Conservation (phyloP, 2,113 vertebrate genomes). For the Marmota monax region DNA sequence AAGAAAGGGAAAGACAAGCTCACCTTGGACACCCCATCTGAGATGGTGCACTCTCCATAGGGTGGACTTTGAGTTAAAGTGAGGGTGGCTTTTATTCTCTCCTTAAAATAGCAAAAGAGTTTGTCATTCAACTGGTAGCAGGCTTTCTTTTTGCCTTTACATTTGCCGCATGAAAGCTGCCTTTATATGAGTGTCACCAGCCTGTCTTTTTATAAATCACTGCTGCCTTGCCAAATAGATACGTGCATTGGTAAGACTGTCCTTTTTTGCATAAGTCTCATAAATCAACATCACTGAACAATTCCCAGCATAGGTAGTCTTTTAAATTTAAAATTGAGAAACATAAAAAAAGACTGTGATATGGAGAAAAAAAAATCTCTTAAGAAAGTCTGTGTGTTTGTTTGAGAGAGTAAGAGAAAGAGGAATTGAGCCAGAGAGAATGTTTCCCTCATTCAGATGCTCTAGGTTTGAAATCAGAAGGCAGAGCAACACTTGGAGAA, state of each 20-base stretch:
- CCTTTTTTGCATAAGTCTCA: conserved; percentile 78
- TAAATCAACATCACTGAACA: conserved; percentile 75
- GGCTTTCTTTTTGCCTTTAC: conserved; percentile 68
- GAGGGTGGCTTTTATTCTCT: conserved; percentile 36
- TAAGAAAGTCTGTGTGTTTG: conserved; percentile 76
- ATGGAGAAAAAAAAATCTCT: conserved; percentile 71
- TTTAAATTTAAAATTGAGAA: conserved; percentile 84
- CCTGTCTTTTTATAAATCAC: conserved; percentile 81
- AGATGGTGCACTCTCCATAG: not conserved
- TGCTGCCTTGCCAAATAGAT: conserved; percentile 78
- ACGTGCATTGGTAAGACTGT: conserved; percentile 70
- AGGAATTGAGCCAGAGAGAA: not conserved
- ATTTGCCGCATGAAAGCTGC: conserved; percentile 71
- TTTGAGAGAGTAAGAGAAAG: conserved; percentile 28
- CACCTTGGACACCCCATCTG: not conserved
- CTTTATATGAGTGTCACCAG: conserved; percentile 77
- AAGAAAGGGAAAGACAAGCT: not conserved
- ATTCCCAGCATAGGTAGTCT: conserved; percentile 79
- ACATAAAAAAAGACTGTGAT: conserved; percentile 76
- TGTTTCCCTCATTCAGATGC: conserved; percentile 64
- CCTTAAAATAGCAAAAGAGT: conserved; percentile 64
- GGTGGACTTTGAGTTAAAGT: conserved; percentile 32
- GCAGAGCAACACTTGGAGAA: conserved; percentile 55
- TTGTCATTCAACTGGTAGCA: conserved; percentile 66
- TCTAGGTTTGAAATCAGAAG: conserved; percentile 74